Base-by-base conservation (phyloP, 2,797 vertebrate genomes). In the Enteromius trimaculatus region DNA sequence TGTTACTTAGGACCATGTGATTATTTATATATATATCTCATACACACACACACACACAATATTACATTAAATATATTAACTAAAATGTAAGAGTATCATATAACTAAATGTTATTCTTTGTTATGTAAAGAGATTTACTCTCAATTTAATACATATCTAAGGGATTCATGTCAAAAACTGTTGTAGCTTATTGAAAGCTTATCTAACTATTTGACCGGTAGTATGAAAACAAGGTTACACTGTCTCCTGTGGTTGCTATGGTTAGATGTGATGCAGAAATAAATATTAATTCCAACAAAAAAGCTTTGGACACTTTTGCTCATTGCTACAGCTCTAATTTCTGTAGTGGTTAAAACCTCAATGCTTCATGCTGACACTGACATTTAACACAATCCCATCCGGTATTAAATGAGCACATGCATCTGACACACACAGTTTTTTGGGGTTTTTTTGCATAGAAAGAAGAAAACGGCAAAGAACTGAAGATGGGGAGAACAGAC, bases 401-500 rank as follows among this genome's bases (percentile, higher is more conserved):
- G 1, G 21, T 19, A 29, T 31, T n/a, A 51, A 49, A n/a, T 6
- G 31, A n/a, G 14, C 1, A 14, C 26, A 75, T 49, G 10, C 6
- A 26, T 31, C 53, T 86, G 6, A 58, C 13, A 19, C 11, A 55
- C 70, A 9, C 26, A 13, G n/a, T 14, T 51, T 9, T 53, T 79
- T 37, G 6, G 1, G 1, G 7, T 4, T 77, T 55, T 86, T 76
- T 6, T 84, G 84, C 92, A 39, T 89, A 99, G 98, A 99, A 92
- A 98, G 97, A 91, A 96, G 97, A 92, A 99, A 98, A 90, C 93
- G 96, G 0, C 97, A 99, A 87, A 94, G 98, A 85, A 95, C 95
- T 26, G 97, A 99, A 90, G 97, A 99, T 77, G 97, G 97, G 44
- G 97, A 98, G 95, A 98, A 93, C 90, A 93, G 98, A 89, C 95